phyloP scores from a whole-genome alignment of 2,113 vertebrate species.

The Todiramphus chloris region DNA sequence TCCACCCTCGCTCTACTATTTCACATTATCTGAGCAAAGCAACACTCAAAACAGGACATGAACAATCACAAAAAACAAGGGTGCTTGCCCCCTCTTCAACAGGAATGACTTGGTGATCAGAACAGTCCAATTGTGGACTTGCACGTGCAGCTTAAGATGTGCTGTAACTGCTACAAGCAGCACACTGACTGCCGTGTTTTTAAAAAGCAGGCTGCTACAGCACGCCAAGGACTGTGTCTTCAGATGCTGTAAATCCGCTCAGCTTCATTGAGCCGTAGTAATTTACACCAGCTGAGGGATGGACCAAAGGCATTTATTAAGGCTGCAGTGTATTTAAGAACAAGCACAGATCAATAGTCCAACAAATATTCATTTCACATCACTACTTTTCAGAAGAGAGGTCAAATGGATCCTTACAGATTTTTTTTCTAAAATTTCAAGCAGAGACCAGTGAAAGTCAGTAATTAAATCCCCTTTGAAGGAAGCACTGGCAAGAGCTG shows the following conservation, averaged over 20 bases:
- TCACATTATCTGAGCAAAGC: not conserved
- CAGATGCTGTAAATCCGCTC: constrained; percentile 38
- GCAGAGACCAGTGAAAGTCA: not conserved
- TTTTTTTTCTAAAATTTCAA: constrained; percentile 28
- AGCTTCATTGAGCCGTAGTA: constrained; percentile 13
- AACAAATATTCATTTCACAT: constrained; percentile 55
- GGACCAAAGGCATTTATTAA: constrained; percentile 44
- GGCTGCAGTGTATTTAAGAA: constrained; percentile 56
- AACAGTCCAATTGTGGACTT: not conserved
- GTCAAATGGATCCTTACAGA: not conserved
- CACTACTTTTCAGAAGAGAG: constrained; percentile 22
- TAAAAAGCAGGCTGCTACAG: not conserved
- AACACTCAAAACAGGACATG: not conserved
- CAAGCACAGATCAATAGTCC: constrained; percentile 55
- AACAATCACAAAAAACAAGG: not conserved
- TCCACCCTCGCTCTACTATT: not conserved
- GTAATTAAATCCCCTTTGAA: not conserved
- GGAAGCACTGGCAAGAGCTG: not conserved
- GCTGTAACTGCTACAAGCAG: accelerated
- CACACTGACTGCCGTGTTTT: accelerated
- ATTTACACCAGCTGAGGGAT: constrained; percentile 47
- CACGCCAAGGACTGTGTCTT: not conserved
- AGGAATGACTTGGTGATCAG: accelerated
- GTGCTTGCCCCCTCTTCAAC: not conserved
- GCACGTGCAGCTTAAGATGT: not conserved